These are phyloP conservation scores for Halcyon chelicuti DNA, from an alignment of 2,797 vertebrate species.

Conservation along the genomic window DNA sequence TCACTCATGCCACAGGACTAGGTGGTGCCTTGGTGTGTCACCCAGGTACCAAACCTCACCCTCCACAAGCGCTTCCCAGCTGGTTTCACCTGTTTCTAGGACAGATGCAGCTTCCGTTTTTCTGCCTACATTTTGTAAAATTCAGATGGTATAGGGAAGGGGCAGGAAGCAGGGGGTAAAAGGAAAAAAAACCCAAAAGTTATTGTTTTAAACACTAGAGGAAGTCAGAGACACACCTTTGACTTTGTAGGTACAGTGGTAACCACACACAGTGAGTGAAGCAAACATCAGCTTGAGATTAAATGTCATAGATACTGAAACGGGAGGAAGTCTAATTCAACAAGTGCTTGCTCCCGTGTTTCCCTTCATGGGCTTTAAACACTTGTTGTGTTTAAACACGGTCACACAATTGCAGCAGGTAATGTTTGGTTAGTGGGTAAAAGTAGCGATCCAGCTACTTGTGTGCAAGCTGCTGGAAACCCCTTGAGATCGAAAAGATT, in stretches of 20 bases:
- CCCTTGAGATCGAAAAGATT: rapidly evolving
- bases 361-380: not conserved
- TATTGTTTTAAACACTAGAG: not conserved
- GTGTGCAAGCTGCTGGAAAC: not conserved
- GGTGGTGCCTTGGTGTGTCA: not conserved
- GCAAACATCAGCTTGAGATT: not conserved
- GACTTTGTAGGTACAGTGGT: not conserved
- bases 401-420: not conserved
- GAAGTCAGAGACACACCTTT: not conserved
- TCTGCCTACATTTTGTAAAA: not conserved
- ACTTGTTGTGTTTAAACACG: not conserved
- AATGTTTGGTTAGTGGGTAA: not conserved
- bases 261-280: rapidly evolving
- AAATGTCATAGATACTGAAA: not conserved
- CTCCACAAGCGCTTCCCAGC: not conserved
- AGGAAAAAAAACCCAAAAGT: not conserved
- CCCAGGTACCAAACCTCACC: not conserved
- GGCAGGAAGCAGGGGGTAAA: not conserved
- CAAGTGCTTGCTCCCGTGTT: not conserved
- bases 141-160: not conserved
- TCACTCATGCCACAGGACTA: rapidly evolving
- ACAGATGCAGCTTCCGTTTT: not conserved
- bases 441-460: not conserved
- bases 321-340: not conserved
- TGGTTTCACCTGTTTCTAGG: not conserved